phyloP scores from a whole-genome alignment of 2,797 vertebrate genomes.

The Melanotaenia pygmaea region DNA sequence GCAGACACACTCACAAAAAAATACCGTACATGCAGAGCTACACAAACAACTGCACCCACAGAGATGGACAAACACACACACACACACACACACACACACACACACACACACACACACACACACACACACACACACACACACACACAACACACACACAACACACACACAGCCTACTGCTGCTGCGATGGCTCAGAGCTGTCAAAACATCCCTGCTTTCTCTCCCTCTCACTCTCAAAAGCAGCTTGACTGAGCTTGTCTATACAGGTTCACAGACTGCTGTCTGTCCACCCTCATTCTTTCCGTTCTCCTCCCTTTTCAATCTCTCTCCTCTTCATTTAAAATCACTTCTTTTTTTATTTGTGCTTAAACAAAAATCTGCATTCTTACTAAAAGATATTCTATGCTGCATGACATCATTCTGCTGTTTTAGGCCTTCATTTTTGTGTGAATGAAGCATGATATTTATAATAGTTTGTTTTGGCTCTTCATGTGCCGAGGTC shows the following conservation, averaged over 20 bases:
- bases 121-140: constrained; percentile 42
- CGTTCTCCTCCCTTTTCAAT: constrained; percentile 17
- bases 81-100: constrained; percentile 43
- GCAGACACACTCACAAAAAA: constrained; percentile 35
- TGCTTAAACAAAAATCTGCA: neutral
- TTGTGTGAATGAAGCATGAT: too few relatives aligned
- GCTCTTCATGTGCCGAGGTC: too few relatives aligned
- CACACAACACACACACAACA: constrained; percentile 41
- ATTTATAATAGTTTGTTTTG: too few relatives aligned
- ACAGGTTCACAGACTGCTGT: constrained; percentile 71
- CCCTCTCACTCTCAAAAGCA: constrained; percentile 57
- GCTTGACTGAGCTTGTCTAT: constrained; percentile 72
- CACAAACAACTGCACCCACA: constrained; percentile 53
- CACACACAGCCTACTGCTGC: constrained; percentile 75
- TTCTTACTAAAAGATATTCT: neutral
- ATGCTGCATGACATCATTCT: too few relatives aligned
- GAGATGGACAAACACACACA: constrained; percentile 40
- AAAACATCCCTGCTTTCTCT: constrained; percentile 75
- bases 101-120: constrained; percentile 44
- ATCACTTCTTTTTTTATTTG: neutral
- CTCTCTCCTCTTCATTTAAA: neutral
- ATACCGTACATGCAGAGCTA: constrained; percentile 54
- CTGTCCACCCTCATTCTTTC: constrained; percentile 56
- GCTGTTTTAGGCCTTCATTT: too few relatives aligned
- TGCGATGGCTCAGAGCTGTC: constrained; percentile 82